Evolutionary conservation across 2,888 invertebrate species (phyloP), one percentile per base, ranked within the genome.

Genomic region (Diabrotica balteata): DNA sequence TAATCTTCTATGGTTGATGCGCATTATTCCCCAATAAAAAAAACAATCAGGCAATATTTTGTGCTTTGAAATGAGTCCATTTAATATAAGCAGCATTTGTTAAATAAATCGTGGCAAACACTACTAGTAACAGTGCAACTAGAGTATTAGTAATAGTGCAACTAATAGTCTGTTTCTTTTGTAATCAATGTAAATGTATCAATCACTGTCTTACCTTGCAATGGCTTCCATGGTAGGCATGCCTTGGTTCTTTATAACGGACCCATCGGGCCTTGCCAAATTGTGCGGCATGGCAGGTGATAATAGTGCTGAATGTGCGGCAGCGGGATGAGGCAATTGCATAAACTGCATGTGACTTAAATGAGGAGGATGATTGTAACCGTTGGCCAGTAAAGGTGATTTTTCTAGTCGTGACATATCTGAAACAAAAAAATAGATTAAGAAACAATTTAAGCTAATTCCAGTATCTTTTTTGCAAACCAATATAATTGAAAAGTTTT

Each of bases 281-380:
- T 91, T 93, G 81, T 95, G 95, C 9, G 95, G 93, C 90, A 93
- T 93, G 61, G 95, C 95, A 10, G 96, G 95, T 65, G 95, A 95
- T 87, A 96, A 90, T 75, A 95, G 90, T 68, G 95, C 94, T 70
- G 90, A 89, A 83, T 89, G 89, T 57, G 88, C 89, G 69, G 88
- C 86, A 63, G 90, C 90, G 62, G 90, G 90, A 83, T 93, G 94
- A 74, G 90, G 90, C 84, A 95, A 90, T 84, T 95, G 95, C 94
- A 95, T 95, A 86, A 96, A 95, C 81, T 95, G 95, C 94, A 96
- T 95, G 80, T 95, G 96, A 82, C 94, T 94, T 84, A 94, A 92
- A 70, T 94, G 93, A 67, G 96, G 96, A 69, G 95, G 96, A 76
- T 95, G 95, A 86, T 95, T 96, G 88, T 96, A 96, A 72, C 96